Evolutionary conservation across 1,140 invertebrate species (phyloP).

Genomic region (Limonius californicus): DNA sequence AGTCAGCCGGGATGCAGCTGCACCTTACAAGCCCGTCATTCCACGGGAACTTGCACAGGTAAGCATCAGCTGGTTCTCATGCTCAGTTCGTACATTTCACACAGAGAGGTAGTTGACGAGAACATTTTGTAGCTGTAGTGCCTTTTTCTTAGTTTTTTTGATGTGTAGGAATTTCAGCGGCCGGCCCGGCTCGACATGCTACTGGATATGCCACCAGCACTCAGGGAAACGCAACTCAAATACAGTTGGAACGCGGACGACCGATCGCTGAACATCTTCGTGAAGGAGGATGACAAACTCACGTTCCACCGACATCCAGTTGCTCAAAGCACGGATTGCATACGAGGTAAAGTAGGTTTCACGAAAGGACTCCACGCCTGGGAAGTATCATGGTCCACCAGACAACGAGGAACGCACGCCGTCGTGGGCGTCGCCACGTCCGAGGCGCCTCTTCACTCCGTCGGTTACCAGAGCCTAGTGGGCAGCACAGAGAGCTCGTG

Average conservation of each 20-base stretch:
- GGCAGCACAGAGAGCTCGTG: constrained; percentile 90
- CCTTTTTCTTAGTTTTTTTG: constrained; percentile 16
- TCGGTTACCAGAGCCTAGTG: constrained; percentile 82
- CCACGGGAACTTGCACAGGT: constrained; percentile 74
- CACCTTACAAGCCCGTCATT: constrained; percentile 78
- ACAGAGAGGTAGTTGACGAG: background rate
- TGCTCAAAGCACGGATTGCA: constrained; percentile 98
- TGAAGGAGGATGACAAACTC: constrained; percentile 96
- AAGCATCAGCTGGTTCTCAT: background rate
- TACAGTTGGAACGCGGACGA: constrained; percentile 98
- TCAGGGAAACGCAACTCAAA: constrained; percentile 82
- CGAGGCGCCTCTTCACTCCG: constrained; percentile 82
- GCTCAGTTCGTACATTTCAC: background rate
- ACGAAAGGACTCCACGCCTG: constrained; percentile 96
- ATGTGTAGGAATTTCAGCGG: constrained; percentile 64
- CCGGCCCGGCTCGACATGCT: constrained; percentile 91
- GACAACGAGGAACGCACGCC: constrained; percentile 96
- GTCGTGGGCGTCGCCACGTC: constrained; percentile 96
- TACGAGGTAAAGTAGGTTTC: constrained; percentile 92
- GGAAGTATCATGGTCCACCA: constrained; percentile 95
- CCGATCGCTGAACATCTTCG: constrained; percentile 97
- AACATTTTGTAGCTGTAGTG: background rate
- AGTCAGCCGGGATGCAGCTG: constrained; percentile 72
- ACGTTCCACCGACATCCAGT: constrained; percentile 99
- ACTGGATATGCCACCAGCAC: constrained; percentile 91